Percentiles rank a stretch among this genome's conserved stretches.
phyloP scores from a whole-genome alignment of 2,888 invertebrate species.

The Drosophila subsilvestris region DNA sequence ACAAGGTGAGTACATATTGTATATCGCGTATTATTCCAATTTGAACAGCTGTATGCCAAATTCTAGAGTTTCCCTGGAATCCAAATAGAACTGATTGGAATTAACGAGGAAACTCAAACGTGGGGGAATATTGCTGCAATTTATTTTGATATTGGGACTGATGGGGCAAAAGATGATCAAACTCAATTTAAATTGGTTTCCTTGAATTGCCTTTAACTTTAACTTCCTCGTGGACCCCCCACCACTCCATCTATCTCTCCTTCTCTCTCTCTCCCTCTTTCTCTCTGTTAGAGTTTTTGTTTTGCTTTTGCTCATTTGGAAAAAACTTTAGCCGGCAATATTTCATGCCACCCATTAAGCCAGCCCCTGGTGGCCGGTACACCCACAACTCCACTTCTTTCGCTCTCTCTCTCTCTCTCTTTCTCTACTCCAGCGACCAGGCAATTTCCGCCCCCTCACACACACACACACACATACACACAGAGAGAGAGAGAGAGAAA shows the following conservation, averaged over 20 bases:
- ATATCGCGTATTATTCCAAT: no score
- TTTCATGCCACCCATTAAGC: constrained; percentile 74
- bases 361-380: constrained; percentile 6
- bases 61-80: constrained; percentile 18
- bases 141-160: constrained; percentile 43
- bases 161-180: constrained; percentile 35
- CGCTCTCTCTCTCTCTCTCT: constrained; percentile 4
- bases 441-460: constrained; percentile 72
- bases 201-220: constrained; percentile 46
- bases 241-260: background rate
- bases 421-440: constrained; percentile 9
- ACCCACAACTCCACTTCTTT: background rate
- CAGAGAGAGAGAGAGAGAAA: constrained; percentile 26
- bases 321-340: constrained; percentile 75
- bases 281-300: constrained; percentile 47
- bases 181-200: constrained; percentile 52
- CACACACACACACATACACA: constrained; percentile 43
- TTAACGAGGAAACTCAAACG: constrained; percentile 19
- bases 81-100: constrained; percentile 26
- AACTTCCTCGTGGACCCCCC: constrained; percentile 11
- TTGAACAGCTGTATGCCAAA: no score
- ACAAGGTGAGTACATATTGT: no score
- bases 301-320: constrained; percentile 61
- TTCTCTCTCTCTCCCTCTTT: constrained; percentile 17
- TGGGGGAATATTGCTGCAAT: constrained; percentile 29